These are phyloP conservation scores for Dolichomitus sp. DNA, from an alignment of 2,888 invertebrate genomes.

Conservation along the genomic window DNA sequence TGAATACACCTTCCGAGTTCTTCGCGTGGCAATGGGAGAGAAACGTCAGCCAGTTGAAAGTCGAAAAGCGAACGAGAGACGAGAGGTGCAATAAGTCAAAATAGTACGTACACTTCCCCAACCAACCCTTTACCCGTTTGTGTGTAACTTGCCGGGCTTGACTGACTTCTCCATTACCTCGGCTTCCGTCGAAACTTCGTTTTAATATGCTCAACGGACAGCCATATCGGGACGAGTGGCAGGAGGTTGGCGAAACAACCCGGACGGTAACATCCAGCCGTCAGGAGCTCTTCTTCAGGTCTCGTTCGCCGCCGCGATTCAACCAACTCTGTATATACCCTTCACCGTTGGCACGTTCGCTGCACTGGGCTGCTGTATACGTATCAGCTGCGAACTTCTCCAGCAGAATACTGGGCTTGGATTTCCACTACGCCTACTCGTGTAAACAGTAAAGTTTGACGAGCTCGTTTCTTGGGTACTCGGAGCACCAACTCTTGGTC, in stretches of 20 bases:
- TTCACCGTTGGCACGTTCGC: slow-evolving; percentile 58
- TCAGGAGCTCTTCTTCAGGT: slow-evolving; percentile 58
- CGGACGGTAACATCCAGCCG: slow-evolving; percentile 61
- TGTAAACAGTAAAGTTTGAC: slow-evolving; percentile 64
- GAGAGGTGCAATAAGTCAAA: slow-evolving; percentile 5
- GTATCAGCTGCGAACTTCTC: slow-evolving; percentile 23
- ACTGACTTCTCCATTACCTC: slow-evolving; percentile 82
- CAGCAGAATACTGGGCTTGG: slow-evolving; percentile 15
- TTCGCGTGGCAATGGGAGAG: slow-evolving; percentile 5
- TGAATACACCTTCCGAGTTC: not conserved
- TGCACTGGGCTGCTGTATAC: slow-evolving; percentile 22
- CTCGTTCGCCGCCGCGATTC: slow-evolving; percentile 36
- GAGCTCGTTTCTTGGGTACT: slow-evolving; percentile 52
- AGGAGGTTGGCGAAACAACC: slow-evolving; percentile 53
- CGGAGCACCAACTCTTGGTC: slow-evolving; percentile 1
- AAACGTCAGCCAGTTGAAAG: slow-evolving; percentile 11
- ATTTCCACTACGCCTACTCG: slow-evolving; percentile 48
- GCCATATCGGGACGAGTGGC: slow-evolving; percentile 54
- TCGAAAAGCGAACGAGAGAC: slow-evolving; percentile 21
- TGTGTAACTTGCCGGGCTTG: slow-evolving; percentile 79
- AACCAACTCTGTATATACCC: slow-evolving; percentile 42
- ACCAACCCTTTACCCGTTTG: slow-evolving; percentile 53
- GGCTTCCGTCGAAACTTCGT: slow-evolving; percentile 76
- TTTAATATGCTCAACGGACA: slow-evolving; percentile 76
- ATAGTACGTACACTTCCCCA: slow-evolving; percentile 1